These are phyloP conservation scores for Coregonus sp. DNA, from an alignment of 2,797 vertebrate species.

Conservation along the genomic window DNA sequence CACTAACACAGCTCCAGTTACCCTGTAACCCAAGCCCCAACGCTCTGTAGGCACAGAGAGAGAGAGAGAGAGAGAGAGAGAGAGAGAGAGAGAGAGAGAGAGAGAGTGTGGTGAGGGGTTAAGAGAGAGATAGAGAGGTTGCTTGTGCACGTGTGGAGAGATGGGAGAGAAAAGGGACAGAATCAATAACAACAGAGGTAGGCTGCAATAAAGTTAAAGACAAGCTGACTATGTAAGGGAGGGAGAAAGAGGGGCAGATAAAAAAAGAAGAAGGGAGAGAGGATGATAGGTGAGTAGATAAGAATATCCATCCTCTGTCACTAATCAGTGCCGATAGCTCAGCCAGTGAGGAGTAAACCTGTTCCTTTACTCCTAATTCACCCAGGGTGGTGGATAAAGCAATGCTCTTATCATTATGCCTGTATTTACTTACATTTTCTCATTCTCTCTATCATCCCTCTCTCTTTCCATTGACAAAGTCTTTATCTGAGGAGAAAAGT, in stretches of 20 bases:
- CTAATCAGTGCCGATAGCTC: slow-evolving; percentile 51
- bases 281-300: slow-evolving; percentile 61
- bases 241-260: background rate
- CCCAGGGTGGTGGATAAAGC: slow-evolving; percentile 44
- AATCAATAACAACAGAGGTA: background rate
- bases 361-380: slow-evolving; percentile 24
- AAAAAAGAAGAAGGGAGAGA: slow-evolving; percentile 29
- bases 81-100: slow-evolving; percentile 15
- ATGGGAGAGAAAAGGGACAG: background rate
- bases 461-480: background rate
- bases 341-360: slow-evolving; percentile 41
- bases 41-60: slow-evolving; percentile 30
- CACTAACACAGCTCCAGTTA: slow-evolving; percentile 72
- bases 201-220: background rate
- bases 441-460: slow-evolving; percentile 38
- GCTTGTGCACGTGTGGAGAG: background rate
- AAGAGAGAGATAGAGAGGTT: slow-evolving; percentile 9
- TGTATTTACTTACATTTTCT: slow-evolving; percentile 61
- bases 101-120: slow-evolving; percentile 5
- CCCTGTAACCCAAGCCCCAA: slow-evolving; percentile 68
- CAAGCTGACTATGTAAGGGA: background rate
- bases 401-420: slow-evolving; percentile 36
- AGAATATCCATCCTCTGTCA: slow-evolving; percentile 42
- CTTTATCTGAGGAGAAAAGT: background rate
- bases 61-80: slow-evolving; percentile 33